Percentiles rank a stretch among this genome's conserved stretches.
Evolutionary conservation across 2,797 vertebrate genomes (phyloP).

Genomic region (Nyctalus aviator): DNA sequence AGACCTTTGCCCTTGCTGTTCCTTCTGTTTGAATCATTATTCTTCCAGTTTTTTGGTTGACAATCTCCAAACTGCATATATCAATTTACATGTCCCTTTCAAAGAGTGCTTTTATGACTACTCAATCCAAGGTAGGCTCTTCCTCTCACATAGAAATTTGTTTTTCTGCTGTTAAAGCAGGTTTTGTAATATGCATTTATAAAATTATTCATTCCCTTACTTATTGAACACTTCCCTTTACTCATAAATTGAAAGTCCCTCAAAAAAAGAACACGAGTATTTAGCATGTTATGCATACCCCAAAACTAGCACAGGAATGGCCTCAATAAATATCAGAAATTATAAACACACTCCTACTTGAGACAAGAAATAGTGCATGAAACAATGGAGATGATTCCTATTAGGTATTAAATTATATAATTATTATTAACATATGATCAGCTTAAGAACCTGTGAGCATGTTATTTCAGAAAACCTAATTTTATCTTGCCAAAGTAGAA

Average conservation of each 20-base stretch:
- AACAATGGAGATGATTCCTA: neutral
- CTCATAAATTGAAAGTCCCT: neutral
- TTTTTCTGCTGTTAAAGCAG: neutral
- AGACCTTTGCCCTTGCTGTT: neutral
- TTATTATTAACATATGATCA: slow-evolving; percentile 6
- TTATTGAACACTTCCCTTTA: neutral
- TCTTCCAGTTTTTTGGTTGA: slow-evolving; percentile 21
- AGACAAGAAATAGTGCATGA: neutral
- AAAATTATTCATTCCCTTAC: neutral
- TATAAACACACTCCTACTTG: neutral
- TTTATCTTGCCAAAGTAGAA: slow-evolving; percentile 43
- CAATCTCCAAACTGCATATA: neutral
- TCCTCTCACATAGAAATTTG: neutral
- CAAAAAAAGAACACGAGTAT: neutral
- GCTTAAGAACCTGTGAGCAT: neutral
- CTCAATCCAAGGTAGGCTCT: neutral
- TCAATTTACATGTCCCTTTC: neutral
- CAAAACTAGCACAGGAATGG: neutral
- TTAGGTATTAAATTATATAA: neutral
- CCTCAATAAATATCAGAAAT: neutral
- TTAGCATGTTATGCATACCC: neutral
- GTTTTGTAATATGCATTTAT: neutral
- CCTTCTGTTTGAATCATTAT: neutral
- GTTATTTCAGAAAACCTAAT: slow-evolving; percentile 28
- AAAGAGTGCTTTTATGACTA: neutral